Conservation (phyloP, 1,140 invertebrate genomes). For the Lineus longissimus region DNA sequence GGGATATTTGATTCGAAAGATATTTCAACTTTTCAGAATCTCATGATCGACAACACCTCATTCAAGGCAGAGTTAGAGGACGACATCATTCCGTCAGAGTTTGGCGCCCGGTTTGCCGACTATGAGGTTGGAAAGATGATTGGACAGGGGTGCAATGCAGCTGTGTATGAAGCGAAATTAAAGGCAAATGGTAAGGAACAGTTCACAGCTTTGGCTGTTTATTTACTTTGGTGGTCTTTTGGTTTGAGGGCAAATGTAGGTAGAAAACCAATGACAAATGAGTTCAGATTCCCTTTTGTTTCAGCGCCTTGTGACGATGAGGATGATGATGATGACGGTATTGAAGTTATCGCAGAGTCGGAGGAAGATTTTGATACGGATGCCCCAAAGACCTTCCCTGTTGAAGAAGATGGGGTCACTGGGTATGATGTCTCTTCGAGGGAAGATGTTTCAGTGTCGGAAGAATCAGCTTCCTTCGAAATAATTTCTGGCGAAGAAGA, state of each 20-base stretch:
- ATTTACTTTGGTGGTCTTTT: no score
- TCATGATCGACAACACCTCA: no score
- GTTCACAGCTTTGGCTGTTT: no score
- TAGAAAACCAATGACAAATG: no score
- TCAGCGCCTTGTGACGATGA: no score
- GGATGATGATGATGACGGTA: slow-evolving; percentile 9
- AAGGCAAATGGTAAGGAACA: slow-evolving; percentile 2
- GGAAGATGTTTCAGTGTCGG: neutral
- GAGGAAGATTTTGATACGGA: neutral
- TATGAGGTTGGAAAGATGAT: slow-evolving; percentile 69
- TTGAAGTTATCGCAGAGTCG: neutral
- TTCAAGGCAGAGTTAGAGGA: no score
- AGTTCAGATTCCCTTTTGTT: no score
- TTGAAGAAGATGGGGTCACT: neutral
- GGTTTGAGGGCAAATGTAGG: no score
- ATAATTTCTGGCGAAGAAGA: neutral
- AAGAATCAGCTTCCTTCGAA: slow-evolving; percentile 3
- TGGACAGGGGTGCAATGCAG: slow-evolving; percentile 78
- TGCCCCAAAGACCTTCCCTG: neutral
- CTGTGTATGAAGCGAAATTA: slow-evolving; percentile 68
- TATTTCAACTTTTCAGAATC: no score
- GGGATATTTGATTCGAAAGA: no score
- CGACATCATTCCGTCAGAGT: no score
- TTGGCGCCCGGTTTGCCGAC: slow-evolving; percentile 54
- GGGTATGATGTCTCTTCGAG: neutral